Conservation (phyloP, 2,888 invertebrate genomes). For the Volucella inflata region DNA sequence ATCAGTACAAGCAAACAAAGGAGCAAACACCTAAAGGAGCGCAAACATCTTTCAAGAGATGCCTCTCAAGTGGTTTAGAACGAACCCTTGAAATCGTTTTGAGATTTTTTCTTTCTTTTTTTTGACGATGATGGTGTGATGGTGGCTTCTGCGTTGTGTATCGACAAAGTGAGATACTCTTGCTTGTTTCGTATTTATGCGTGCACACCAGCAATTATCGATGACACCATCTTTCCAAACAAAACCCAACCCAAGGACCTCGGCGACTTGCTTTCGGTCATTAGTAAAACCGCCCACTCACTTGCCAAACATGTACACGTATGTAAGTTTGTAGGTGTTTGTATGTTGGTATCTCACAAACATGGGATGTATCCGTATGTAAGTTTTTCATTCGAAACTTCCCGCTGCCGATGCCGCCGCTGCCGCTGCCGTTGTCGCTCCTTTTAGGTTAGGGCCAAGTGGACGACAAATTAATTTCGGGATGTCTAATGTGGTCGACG, state of each 20-base stretch:
- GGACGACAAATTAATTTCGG: constrained; percentile 73
- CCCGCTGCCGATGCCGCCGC: background rate
- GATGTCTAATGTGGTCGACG: constrained; percentile 56
- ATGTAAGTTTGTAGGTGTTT: background rate
- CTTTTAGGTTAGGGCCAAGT: constrained; percentile 31
- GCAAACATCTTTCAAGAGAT: constrained; percentile 65
- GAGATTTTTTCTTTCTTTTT: constrained; percentile 28
- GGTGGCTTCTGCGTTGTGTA: no score
- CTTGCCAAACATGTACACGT: background rate
- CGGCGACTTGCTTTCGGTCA: constrained; percentile 59
- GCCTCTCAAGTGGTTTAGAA: constrained; percentile 56
- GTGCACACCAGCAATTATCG: constrained; percentile 73
- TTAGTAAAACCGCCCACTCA: constrained; percentile 71
- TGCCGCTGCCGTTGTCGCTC: background rate
- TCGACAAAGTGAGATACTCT: constrained; percentile 14
- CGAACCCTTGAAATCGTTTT: constrained; percentile 12
- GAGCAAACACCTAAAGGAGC: constrained; percentile 45
- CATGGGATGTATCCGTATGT: constrained; percentile 5
- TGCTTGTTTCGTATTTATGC: constrained; percentile 55
- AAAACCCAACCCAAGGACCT: constrained; percentile 61
- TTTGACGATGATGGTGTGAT: background rate
- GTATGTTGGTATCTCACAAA: constrained; percentile 7
- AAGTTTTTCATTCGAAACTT: constrained; percentile 36
- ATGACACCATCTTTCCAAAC: constrained; percentile 73
- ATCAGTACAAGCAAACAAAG: constrained; percentile 53